Percentiles rank a stretch among this genome's conserved stretches.
These are phyloP conservation scores for Myopa tessellatipennis DNA, from an alignment of 2,888 invertebrate species.

Conservation along the genomic window DNA sequence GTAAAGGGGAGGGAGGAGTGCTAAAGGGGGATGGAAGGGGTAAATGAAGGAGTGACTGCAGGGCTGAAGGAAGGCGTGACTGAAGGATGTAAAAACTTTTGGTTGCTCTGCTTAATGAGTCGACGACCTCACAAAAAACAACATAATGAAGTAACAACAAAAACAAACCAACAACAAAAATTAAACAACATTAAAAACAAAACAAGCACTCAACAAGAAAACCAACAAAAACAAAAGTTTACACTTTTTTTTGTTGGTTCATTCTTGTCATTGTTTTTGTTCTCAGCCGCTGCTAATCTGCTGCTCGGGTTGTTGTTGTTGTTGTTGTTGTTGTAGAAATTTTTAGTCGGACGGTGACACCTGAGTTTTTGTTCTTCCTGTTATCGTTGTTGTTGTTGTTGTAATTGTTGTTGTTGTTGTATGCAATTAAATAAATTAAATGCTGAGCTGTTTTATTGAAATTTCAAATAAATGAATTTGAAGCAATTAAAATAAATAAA, in stretches of 20 bases:
- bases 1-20: background rate
- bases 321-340: background rate
- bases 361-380: background rate
- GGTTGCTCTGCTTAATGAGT: constrained; percentile 29
- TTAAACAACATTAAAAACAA: background rate
- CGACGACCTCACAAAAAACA: constrained; percentile 29
- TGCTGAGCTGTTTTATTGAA: background rate
- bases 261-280: too few species aligned
- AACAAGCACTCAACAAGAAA: background rate
- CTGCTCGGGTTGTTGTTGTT: background rate
- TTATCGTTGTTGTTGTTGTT: background rate
- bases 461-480: too few species aligned
- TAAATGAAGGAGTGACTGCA: too few species aligned
- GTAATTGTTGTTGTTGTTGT: constrained; percentile 1
- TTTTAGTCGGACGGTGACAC: background rate
- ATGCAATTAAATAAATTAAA: background rate
- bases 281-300: background rate
- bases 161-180: background rate
- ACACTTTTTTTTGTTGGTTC: background rate
- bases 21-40: too few species aligned
- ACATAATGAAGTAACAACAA: background rate
- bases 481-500: too few species aligned
- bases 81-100: background rate
- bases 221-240: background rate
- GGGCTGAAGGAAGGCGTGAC: too few species aligned